Base-by-base conservation (phyloP, 2,113 vertebrate genomes). In the Okapia johnstoni region DNA sequence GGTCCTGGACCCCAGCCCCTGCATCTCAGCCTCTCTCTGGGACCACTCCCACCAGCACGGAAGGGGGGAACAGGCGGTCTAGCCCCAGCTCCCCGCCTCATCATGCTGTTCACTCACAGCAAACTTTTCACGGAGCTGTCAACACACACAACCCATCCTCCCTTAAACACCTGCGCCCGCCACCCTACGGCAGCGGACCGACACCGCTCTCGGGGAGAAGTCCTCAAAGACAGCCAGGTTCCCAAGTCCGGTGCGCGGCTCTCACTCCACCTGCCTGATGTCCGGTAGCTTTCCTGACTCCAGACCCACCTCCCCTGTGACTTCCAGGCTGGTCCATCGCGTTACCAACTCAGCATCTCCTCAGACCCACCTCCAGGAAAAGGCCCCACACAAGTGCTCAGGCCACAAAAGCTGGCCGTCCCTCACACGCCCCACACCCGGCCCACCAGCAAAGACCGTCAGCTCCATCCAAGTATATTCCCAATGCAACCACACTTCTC, bases 111-210 rank as follows among this genome's bases (percentile, higher is more conserved):
- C 54, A 30, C 9, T 14, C 30, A 81, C 2, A 83, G 54, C 19
- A 52, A 17, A 70, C n/a, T 43, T 55, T 26, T 17, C 58, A 11
- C 50, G 33, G 54, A 63, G 40, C 0, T 40, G 70, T 33, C 30
- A 4, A 9, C 3, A 13, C 4, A 30, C 50, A 33, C 7, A 0
- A 2, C 36, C 83, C 55, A 10, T 11, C 23, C 36, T 40, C 16
- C 52, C 40, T 46, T 61, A 28, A 54, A 21, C n/a, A 12, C 50
- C 13, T 6, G 1, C 26, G 12, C 40, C 16, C 15, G 7, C 70
- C 70, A 11, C 8, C 46, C 61, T 28, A 3, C 30, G 12, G 2
- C 36, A 16, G 55, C 61, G 13, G 5, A 10, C n/a, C 4, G 0
- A 66, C n/a, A 14, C n/a, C 30, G 7, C 28, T 10, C 48, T 10